These are phyloP conservation scores for Cynocephalus volans DNA, from an alignment of 2,113 vertebrate genomes.

Conservation along the genomic window DNA sequence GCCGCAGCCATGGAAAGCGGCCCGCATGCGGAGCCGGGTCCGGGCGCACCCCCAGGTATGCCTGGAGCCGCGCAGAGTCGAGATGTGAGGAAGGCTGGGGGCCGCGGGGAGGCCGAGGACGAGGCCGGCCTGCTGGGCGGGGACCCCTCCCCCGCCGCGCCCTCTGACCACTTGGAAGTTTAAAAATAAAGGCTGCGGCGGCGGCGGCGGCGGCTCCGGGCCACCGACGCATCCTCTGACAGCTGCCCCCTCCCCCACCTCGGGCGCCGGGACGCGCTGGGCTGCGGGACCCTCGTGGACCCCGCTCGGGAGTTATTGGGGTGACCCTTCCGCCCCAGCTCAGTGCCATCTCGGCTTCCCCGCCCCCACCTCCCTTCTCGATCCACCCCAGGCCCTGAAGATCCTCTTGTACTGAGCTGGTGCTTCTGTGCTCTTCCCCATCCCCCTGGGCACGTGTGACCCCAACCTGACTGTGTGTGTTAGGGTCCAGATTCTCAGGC, in stretches of 20 bases:
- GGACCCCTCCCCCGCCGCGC: conserved; percentile 72
- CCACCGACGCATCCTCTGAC: conserved; percentile 81
- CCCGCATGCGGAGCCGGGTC: conserved; percentile 67
- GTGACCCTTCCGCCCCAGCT: conserved; percentile 51
- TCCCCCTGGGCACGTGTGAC: conserved; percentile 58
- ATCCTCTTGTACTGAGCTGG: conserved; percentile 23
- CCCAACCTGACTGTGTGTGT: not conserved
- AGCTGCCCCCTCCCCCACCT: conserved; percentile 77
- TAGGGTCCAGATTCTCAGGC: not conserved
- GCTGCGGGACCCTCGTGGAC: conserved; percentile 19
- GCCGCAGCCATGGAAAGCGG: conserved; percentile 79
- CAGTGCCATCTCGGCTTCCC: not conserved
- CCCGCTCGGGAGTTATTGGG: not conserved
- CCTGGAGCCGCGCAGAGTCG: not conserved
- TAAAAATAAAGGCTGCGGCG: conserved; percentile 83
- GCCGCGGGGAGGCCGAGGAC: conserved; percentile 10
- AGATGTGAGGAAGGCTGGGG: not conserved
- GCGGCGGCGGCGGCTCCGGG: conserved; percentile 63
- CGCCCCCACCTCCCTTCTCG: not conserved
- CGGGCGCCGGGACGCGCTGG: not conserved
- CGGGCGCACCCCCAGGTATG: conserved; percentile 78
- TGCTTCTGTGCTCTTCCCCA: not conserved
- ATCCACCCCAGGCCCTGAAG: conserved; percentile 21
- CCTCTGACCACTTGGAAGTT: conserved; percentile 78
- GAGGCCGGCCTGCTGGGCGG: conserved; percentile 52